Evolutionary conservation across 2,113 vertebrate genomes (phyloP).

Genomic region (Pseudopodoces humilis): DNA sequence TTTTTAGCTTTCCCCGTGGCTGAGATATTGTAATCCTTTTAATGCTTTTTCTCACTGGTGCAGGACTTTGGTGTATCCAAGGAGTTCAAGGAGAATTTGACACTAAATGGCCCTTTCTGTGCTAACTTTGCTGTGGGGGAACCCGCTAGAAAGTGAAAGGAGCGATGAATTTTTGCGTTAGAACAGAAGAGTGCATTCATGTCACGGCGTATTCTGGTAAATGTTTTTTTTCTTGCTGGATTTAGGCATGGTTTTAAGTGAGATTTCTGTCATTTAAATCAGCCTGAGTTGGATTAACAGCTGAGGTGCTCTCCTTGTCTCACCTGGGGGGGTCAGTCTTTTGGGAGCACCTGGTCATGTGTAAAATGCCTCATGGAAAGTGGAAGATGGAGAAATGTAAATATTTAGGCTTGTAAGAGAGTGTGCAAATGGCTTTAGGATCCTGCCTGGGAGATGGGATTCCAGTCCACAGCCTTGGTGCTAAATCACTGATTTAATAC

Average conservation of each 20-base stretch:
- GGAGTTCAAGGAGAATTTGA: slow-evolving; percentile 16
- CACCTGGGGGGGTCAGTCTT: not conserved
- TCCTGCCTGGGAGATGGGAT: not conserved
- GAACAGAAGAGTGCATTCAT: slow-evolving; percentile 40
- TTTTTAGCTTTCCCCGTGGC: not conserved
- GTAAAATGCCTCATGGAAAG: not conserved
- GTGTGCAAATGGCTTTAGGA: not conserved
- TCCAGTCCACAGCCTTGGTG: not conserved
- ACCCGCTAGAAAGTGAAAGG: not conserved
- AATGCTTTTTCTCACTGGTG: not conserved
- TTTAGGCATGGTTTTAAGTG: not conserved
- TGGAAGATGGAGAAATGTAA: not conserved
- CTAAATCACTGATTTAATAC: not conserved
- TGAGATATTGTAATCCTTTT: not conserved
- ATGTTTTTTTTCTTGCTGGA: not conserved
- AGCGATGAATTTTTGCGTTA: not conserved
- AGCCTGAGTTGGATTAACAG: not conserved
- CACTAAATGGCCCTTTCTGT: slow-evolving; percentile 26
- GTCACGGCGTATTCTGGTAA: not conserved
- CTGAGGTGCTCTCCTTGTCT: slow-evolving; percentile 8
- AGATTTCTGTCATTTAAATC: not conserved
- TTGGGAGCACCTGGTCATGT: not conserved
- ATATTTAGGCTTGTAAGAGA: not conserved
- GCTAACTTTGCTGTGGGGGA: not conserved
- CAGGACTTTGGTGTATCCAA: not conserved